These are phyloP conservation scores for Dicrurus megarhynchus DNA, from an alignment of 2,113 vertebrate species.

Conservation along the genomic window DNA sequence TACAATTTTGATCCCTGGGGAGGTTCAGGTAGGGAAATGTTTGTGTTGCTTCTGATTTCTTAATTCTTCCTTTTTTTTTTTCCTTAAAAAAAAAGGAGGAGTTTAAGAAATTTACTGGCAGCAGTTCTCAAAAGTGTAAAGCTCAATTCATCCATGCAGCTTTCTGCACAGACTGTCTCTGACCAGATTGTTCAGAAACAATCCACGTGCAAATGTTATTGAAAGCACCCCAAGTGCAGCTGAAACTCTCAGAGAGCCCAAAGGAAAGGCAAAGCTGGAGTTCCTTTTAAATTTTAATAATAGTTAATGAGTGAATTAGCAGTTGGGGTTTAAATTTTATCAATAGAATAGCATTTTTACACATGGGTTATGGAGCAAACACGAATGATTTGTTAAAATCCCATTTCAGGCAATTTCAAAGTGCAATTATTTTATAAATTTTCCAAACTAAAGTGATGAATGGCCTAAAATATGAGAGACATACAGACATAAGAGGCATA, in stretches of 20 bases:
- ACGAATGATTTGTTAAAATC: not conserved
- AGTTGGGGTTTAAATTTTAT: not conserved
- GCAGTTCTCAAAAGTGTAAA: not conserved
- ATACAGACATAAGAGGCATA: not conserved
- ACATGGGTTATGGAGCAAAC: not conserved
- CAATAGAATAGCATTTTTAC: not conserved
- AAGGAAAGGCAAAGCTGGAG: not conserved
- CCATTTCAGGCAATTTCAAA: not conserved
- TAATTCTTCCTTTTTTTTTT: not conserved
- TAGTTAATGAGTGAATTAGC: not conserved
- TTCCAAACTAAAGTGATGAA: not conserved
- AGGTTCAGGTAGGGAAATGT: not conserved
- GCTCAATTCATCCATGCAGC: not conserved
- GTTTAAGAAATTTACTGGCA: not conserved
- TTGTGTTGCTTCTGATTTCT: not conserved
- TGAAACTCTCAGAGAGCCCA: not conserved
- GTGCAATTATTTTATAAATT: not conserved
- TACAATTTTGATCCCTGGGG: not conserved
- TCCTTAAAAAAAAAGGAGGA: not conserved
- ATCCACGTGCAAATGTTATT: not conserved
- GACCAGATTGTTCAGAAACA: not conserved
- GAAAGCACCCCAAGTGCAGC: not conserved
- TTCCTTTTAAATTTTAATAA: not conserved
- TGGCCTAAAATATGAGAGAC: not conserved
- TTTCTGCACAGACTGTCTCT: not conserved